Evolutionary conservation across 2,888 invertebrate species (phyloP).

Genomic region (Drosophila pullipes): DNA sequence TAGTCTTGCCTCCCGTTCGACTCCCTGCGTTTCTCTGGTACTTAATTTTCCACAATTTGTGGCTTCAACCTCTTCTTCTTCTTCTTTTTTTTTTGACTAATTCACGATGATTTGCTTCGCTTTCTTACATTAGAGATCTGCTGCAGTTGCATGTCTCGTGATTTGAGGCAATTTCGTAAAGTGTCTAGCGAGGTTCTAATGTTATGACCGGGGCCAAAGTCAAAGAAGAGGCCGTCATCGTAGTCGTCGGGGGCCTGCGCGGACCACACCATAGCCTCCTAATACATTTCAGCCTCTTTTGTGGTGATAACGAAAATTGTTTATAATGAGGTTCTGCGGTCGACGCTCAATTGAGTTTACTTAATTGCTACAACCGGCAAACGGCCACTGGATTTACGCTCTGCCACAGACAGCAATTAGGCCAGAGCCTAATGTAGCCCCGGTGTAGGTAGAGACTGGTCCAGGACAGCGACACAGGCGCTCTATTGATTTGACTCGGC

Average conservation of each 20-base stretch:
- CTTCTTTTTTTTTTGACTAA: constrained; percentile 54
- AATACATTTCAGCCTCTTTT: constrained; percentile 60
- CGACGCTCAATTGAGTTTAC: constrained; percentile 63
- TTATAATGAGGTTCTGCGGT: constrained; percentile 77
- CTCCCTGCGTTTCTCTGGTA: constrained; percentile 35
- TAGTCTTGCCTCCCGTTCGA: constrained; percentile 35
- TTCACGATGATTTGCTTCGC: constrained; percentile 62
- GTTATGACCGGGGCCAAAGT: constrained; percentile 63
- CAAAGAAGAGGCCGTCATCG: constrained; percentile 11
- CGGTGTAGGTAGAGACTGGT: constrained; percentile 29
- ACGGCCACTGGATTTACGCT: constrained; percentile 80
- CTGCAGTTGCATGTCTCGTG: constrained; percentile 53
- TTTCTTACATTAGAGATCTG: constrained; percentile 17
- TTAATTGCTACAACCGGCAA: constrained; percentile 67
- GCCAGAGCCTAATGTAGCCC: constrained; percentile 20
- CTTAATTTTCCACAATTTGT: constrained; percentile 71
- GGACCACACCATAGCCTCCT: constrained; percentile 60
- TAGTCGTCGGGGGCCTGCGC: neutral
- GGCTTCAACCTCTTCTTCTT: constrained; percentile 34
- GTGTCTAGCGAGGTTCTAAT: constrained; percentile 82
- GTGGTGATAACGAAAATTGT: constrained; percentile 75
- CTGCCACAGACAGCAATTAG: constrained; percentile 49
- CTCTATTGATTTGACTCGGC: constrained; percentile 48
- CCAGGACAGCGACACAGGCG: constrained; percentile 6
- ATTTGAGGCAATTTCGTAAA: constrained; percentile 80